Base-by-base conservation (phyloP, 2,888 invertebrate species). In the Metallyticus violacea region DNA sequence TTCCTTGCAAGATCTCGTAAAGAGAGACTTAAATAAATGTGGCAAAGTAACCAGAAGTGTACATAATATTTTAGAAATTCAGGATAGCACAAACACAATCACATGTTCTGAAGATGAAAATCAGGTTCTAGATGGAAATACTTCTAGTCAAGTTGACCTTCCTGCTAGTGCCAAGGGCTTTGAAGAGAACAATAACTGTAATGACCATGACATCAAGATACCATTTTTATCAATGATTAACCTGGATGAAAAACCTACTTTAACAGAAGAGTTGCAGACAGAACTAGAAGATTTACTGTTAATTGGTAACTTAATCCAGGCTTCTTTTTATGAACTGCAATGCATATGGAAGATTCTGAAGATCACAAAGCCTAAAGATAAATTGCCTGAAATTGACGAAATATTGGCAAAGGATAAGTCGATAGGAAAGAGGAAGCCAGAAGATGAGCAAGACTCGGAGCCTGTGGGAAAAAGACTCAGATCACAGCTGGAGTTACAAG, bases 281-380 rank as follows among this genome's bases (percentile, higher is more conserved):
- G 91, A 89, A 88, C 90, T 98, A 22, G 97, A 97, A 89, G 96
- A 97, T 87, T 93, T 98, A 81, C 95, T 98, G 95, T 95, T 98
- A 93, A 98, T 98, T 91, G 98, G 98, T 0, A 98, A 98, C 91
- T 92, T 98, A 86, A 92, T 99, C 6, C 98, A 99, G 93, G 97
- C 97, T 89, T 93, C 95, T 0, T 91, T 98, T 22, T 97, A 98
- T 90, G 98, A 98, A 92, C 97, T 97, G 15, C 93, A 94, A 86
- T 95, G 96, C 89, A 93, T 98, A 87, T 97, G 96, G 96, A 94
- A 95, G 88, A 93, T 97, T 79, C 91, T 96, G 26, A 94, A 95
- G 90, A 94, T 95, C 76, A 93, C 95, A 28, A 93, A 94, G 88
- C 93, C 94, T n/a, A 90, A 92, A 62, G 91, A 92, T 87, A 91